Evolutionary conservation across 2,113 vertebrate species (phyloP), one percentile per base, ranked within the genome.

Genomic region (Hystrix cristata): DNA sequence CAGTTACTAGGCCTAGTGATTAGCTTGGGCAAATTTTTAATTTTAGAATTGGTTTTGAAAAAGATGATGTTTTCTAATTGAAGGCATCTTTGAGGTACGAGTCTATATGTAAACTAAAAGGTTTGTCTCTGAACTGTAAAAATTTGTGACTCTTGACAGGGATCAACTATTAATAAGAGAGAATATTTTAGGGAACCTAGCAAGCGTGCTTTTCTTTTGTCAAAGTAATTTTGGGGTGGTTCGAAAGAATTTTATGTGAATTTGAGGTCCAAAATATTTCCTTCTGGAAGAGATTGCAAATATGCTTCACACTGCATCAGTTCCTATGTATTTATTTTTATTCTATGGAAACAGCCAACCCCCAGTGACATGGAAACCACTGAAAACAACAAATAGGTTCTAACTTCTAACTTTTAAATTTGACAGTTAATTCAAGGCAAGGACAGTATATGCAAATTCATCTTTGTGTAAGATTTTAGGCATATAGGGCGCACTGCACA

Each of bases 401-500:
- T 72, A 23, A 34, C 6, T 1, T 93, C 46, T 43, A 43, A 78
- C 29, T 57, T 80, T 74, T 91, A 91, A 87, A 48, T 62, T 72
- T 85, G 34, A 65, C 25, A 90, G 15, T 91, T 78, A 67, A 53
- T 72, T 79, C 69, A 83, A 92, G 8, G 3, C 48, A 83, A 95
- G 7, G 8, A 29, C 13, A 83, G 11, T 69, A 53, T 8, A 82
- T 19, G 43, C 16, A 90, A 95, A 65, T 19, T 88, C 21, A 94
- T 64, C n/a, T 93, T 95, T 87, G 51, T n/a, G 31, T 88, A 87
- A 76, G 67, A 67, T 51, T 79, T 59, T 79, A 93, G 65, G 53
- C 14, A 43, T 48, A 13, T 79, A n/a, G 46, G 57, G 87, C 46
- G 48, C 13, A 67, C 7, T 9, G 21, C 46, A 34, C 74, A 83